phyloP scores from a whole-genome alignment of 2,113 vertebrate species.

The Rafetus swinhoei region DNA sequence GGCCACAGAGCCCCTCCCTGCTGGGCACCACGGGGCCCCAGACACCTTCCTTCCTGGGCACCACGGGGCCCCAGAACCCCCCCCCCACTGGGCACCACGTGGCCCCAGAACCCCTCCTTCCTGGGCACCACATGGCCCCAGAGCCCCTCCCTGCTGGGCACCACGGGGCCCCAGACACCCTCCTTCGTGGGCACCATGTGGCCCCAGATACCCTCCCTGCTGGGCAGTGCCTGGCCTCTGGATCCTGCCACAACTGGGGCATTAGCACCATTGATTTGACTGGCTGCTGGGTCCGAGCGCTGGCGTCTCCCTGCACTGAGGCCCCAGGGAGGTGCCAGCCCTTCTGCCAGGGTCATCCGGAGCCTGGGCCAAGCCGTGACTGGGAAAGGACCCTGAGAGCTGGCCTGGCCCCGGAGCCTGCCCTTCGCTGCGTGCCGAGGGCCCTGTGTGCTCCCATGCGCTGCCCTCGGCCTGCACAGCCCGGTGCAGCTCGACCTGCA shows the following conservation, averaged over 20 bases:
- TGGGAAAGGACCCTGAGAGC: neutral
- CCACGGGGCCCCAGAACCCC: too few species aligned
- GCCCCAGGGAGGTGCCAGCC: neutral
- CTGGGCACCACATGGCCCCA: too few species aligned
- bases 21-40: accelerated
- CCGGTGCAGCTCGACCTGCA: neutral
- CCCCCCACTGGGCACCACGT: too few species aligned
- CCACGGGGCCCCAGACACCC: accelerated
- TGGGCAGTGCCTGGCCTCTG: accelerated
- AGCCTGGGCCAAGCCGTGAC: neutral
- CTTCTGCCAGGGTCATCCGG: neutral
- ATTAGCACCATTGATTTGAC: neutral
- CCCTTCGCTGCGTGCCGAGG: neutral
- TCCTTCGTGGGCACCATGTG: neutral
- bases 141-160: neutral
- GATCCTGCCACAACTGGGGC: neutral
- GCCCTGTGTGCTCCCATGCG: neutral
- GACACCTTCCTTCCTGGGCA: too few species aligned
- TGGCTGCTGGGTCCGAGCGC: neutral
- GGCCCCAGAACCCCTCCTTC: too few species aligned
- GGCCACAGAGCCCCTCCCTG: neutral
- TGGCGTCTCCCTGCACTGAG: neutral
- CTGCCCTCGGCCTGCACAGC: neutral
- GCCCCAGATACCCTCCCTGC: neutral
- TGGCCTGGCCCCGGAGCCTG: neutral